Percentiles rank a stretch among this genome's conserved stretches.
Evolutionary conservation across 2,888 invertebrate species (phyloP).

Genomic region (Ellobium chinense): DNA sequence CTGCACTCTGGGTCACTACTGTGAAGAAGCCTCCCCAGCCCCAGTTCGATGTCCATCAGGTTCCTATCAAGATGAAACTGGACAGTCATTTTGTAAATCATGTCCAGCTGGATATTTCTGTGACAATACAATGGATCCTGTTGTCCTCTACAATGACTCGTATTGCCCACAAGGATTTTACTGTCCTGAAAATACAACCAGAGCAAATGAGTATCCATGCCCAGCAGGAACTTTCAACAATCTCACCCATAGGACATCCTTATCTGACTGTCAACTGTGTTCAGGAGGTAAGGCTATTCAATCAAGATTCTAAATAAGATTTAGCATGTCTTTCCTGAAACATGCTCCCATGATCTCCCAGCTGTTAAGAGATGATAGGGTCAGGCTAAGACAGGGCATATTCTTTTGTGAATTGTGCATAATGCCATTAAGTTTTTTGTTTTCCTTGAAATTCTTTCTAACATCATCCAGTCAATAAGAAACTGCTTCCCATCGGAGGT

Average conservation of each 20-base stretch:
- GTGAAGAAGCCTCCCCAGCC: slow-evolving; percentile 63
- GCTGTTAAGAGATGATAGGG: too few species aligned
- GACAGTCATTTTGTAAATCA: slow-evolving; percentile 67
- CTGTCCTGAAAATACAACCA: slow-evolving; percentile 71
- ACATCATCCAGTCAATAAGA: too few species aligned
- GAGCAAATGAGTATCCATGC: slow-evolving; percentile 68
- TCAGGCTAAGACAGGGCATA: too few species aligned
- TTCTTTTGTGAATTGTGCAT: too few species aligned
- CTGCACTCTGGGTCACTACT: slow-evolving; percentile 75
- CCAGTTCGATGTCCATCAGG: slow-evolving; percentile 70
- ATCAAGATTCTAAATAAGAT: too few species aligned
- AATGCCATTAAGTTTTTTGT: too few species aligned
- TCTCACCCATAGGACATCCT: slow-evolving; percentile 61
- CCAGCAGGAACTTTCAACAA: slow-evolving; percentile 74
- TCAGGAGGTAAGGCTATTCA: slow-evolving; percentile 60
- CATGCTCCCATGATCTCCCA: too few species aligned
- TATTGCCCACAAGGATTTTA: slow-evolving; percentile 72
- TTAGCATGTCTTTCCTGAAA: too few species aligned
- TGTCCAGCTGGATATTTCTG: slow-evolving; percentile 76
- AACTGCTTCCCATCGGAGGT: too few species aligned
- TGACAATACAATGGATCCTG: slow-evolving; percentile 70
- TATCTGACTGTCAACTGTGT: slow-evolving; percentile 70
- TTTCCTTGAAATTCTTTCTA: too few species aligned
- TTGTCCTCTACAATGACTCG: slow-evolving; percentile 70
- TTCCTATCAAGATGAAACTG: slow-evolving; percentile 71